These are phyloP conservation scores for Capromys pilorides DNA, from an alignment of 2,797 vertebrate species.

Conservation along the genomic window DNA sequence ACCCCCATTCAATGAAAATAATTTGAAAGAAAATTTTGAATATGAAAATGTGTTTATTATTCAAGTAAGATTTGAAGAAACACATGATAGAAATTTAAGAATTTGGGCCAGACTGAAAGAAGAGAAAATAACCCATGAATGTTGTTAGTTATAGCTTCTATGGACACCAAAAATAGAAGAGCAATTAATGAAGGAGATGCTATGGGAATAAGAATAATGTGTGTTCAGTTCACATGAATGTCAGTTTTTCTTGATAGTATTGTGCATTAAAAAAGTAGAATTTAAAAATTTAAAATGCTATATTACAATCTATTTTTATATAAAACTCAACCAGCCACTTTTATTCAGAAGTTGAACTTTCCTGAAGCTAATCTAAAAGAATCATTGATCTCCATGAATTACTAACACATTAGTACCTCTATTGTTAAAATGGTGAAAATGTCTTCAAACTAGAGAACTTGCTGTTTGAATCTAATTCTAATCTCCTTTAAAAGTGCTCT, in stretches of 20 bases:
- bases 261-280: constrained; percentile 54
- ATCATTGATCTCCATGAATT: constrained; percentile 44
- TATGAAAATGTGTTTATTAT: background rate
- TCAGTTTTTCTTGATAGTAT: constrained; percentile 18
- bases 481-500: constrained; percentile 70
- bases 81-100: constrained; percentile 23
- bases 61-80: constrained; percentile 32
- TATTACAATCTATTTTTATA: constrained; percentile 67
- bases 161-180: constrained; percentile 45
- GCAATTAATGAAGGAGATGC: constrained; percentile 47
- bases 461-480: constrained; percentile 70
- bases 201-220: constrained; percentile 59
- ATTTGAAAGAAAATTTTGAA: constrained; percentile 6
- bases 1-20: background rate
- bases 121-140: constrained; percentile 8
- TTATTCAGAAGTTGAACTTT: constrained; percentile 53
- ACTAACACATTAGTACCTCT: constrained; percentile 57
- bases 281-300: constrained; percentile 45
- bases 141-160: background rate
- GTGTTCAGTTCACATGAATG: constrained; percentile 30
- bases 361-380: constrained; percentile 55
- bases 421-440: constrained; percentile 78
- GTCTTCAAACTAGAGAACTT: constrained; percentile 66
- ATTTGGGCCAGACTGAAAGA: background rate
- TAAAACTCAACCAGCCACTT: background rate